Base-by-base conservation (phyloP, 2,888 invertebrate species). In the Chrysolina oricalcia region DNA sequence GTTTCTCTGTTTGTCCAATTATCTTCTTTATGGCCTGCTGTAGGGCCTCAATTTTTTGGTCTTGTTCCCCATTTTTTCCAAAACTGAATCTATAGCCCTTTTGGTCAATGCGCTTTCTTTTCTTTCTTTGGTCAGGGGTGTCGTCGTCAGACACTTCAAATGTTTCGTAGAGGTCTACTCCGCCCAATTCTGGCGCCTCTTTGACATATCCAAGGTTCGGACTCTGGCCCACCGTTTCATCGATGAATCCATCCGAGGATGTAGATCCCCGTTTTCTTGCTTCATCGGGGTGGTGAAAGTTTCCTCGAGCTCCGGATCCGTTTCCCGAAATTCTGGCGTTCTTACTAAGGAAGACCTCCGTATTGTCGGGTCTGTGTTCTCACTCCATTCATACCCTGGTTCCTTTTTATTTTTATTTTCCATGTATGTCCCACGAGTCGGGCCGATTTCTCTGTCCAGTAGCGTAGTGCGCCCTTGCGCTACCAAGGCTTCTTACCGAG, bases 391-490 rank as follows among this genome's bases (percentile, higher is more conserved):
- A 46, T 46, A 6, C 1, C 15, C 15, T 15, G 46, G 10, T 46
- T 13, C 46, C 6, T 11, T 48, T 48, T 48, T 48, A 48, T 48
- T 48, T 15, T 15, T 5, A 15, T 48, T 48, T 15, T 48, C 46
- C 46, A 48, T 48, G 15, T 48, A 48, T 48, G 21, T 53, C 53
- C 53, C 53, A 53, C 23, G 53, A 53, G 53, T 53, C 21, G 53
- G 53, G 53, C 3, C 53, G 53, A 53, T 8, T 10, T 53, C 19
- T 13, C 53, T 53, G 53, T 53, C 53, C 53, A 13, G 53, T 21
- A 21, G 53, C 19, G 53, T 21, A 53, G 53, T 53, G 53, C 53
- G 53, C 53, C 53, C 53, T 21, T 53, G 21, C 21, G 21, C 53
- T 21, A 21, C 53, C 19, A 53, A 53, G 53, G 53, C 53, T 53